phyloP scores from a whole-genome alignment of 1,140 invertebrate genomes.

The Drosophila pallidifrons region DNA sequence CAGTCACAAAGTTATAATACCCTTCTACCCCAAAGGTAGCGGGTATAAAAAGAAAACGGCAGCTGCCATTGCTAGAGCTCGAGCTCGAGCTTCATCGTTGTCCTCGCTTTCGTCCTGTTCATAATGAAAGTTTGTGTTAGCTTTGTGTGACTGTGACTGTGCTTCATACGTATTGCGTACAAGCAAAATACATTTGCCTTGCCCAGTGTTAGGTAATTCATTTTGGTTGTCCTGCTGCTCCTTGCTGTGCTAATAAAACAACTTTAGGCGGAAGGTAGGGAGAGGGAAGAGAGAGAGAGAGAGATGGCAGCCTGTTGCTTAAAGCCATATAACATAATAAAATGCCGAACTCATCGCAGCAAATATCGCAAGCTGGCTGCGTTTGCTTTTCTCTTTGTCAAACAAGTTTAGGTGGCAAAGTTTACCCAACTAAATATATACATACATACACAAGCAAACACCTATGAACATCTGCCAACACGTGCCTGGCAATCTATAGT shows the following conservation, averaged over 20 bases:
- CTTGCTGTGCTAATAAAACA: conserved; percentile 50
- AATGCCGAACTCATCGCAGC: conserved; percentile 39
- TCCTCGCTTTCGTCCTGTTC: conserved; percentile 16
- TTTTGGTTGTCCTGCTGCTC: conserved; percentile 48
- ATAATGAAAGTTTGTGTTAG: conserved; percentile 45
- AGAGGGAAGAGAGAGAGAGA: background rate
- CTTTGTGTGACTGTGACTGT: conserved; percentile 10
- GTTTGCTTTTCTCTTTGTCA: conserved; percentile 42
- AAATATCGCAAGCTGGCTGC: conserved; percentile 44
- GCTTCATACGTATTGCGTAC: conserved; percentile 1
- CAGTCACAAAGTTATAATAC: no score
- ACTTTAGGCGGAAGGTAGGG: conserved; percentile 7
- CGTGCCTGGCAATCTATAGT: conserved; percentile 4
- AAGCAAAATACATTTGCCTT: conserved; percentile 46
- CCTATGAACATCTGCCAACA: conserved; percentile 24
- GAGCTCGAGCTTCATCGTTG: background rate
- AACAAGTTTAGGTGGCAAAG: conserved; percentile 16
- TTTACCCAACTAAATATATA: conserved; percentile 37
- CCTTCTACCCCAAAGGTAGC: no score
- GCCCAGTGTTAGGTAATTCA: conserved; percentile 47
- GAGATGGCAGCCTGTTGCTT: conserved; percentile 47
- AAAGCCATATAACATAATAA: conserved; percentile 42
- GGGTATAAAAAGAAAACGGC: conserved; percentile 29
- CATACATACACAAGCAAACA: background rate
- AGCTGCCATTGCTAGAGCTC: conserved; percentile 28